These are phyloP conservation scores for Mobula hypostoma DNA, from an alignment of 2,113 vertebrate species.

Conservation along the genomic window DNA sequence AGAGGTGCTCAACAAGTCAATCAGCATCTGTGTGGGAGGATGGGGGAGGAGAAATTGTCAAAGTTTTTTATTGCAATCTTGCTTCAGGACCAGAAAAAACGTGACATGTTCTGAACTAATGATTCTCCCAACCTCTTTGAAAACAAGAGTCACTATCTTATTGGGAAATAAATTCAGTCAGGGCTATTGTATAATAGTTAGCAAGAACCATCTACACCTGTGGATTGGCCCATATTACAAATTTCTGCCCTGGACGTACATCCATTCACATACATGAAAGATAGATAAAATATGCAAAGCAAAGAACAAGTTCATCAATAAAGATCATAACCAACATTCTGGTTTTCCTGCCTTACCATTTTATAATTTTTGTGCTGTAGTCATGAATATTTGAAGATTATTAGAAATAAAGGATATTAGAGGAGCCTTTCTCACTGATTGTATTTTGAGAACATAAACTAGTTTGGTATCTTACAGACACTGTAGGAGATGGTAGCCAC, in stretches of 20 bases:
- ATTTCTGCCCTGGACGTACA: not conserved
- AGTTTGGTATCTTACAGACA: slow-evolving; percentile 11
- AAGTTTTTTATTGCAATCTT: too few relatives aligned
- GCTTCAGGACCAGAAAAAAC: too few relatives aligned
- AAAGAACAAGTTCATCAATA: not conserved
- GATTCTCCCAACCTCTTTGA: too few relatives aligned
- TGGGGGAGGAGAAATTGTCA: too few relatives aligned
- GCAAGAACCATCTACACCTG: not conserved
- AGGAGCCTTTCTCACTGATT: not conserved
- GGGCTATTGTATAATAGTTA: not conserved
- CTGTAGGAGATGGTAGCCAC: slow-evolving; percentile 2
- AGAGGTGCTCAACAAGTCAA: too few relatives aligned
- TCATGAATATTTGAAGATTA: not conserved
- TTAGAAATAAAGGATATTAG: not conserved
- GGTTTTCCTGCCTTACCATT: not conserved
- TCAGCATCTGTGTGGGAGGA: too few relatives aligned
- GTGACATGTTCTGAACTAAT: not conserved
- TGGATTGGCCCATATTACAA: not conserved
- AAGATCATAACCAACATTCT: not conserved
- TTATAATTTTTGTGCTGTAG: not conserved
- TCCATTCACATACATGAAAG: not conserved
- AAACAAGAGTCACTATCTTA: not conserved
- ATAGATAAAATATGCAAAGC: not conserved
- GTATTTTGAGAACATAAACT: not conserved
- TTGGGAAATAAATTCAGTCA: not conserved